These are phyloP conservation scores for Bacillus rossius DNA, from an alignment of 1,140 invertebrate genomes.

Conservation along the genomic window DNA sequence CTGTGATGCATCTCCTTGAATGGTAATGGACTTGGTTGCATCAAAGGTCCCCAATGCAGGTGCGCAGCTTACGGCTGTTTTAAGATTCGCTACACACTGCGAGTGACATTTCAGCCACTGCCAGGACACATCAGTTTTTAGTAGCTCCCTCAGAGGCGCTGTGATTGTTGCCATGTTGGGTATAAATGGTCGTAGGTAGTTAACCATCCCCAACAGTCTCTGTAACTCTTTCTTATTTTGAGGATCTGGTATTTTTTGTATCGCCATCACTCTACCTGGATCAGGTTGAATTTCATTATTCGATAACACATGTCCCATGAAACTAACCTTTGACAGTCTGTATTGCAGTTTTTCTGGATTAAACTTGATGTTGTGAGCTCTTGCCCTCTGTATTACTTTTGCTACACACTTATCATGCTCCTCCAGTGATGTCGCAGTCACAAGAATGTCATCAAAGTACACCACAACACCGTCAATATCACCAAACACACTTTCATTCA, in stretches of 20 bases:
- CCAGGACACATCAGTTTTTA: conserved; percentile 22
- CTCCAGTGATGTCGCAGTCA: conserved; percentile 25
- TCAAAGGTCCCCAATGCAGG: conserved; percentile 31
- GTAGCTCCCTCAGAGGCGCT: conserved; percentile 24
- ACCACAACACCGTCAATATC: conserved; percentile 31
- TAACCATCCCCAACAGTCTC: conserved; percentile 31
- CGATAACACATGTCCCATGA: conserved; percentile 36
- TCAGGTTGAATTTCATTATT: conserved; percentile 33
- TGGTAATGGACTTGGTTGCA: conserved; percentile 17
- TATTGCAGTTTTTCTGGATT: conserved; percentile 37
- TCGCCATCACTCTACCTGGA: conserved; percentile 34
- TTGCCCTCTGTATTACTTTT: conserved; percentile 29
- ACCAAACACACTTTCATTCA: conserved; percentile 10
- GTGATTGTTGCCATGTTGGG: conserved; percentile 31
- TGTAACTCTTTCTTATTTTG: conserved; percentile 23
- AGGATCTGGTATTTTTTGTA: conserved; percentile 30
- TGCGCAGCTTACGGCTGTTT: conserved; percentile 22
- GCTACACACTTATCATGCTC: conserved; percentile 30
- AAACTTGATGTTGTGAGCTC: conserved; percentile 32
- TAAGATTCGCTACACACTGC: conserved; percentile 24
- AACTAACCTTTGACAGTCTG: conserved; percentile 33
- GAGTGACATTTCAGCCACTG: conserved; percentile 27
- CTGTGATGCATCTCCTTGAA: conserved; percentile 33
- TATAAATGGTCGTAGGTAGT: conserved; percentile 35
- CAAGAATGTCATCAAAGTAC: conserved; percentile 37